Evolutionary conservation across 2,797 vertebrate species (phyloP).

Genomic region (Amazona finschi): DNA sequence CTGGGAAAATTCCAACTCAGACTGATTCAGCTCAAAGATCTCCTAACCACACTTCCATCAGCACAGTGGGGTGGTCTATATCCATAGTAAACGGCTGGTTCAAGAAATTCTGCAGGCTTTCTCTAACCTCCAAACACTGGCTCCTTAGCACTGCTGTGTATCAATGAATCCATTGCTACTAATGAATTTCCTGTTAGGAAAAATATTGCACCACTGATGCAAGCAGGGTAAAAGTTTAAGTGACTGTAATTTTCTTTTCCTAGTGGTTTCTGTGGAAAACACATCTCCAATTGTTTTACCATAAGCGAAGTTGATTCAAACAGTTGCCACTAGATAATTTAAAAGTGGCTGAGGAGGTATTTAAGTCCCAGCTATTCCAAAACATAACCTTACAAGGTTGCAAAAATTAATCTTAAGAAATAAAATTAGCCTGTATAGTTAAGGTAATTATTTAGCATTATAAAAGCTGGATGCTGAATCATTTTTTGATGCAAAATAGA

Average conservation of each 20-base stretch:
- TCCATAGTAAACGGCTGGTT: background rate
- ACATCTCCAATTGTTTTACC: background rate
- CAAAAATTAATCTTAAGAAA: background rate
- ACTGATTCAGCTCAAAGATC: slow-evolving; percentile 24
- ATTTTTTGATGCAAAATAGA: slow-evolving; percentile 19
- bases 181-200: background rate
- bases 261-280: background rate
- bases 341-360: background rate
- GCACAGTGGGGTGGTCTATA: background rate
- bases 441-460: background rate
- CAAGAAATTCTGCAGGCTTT: background rate
- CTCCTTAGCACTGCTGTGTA: background rate
- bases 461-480: background rate
- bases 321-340: background rate
- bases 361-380: background rate
- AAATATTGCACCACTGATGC: background rate
- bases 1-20: slow-evolving; percentile 52
- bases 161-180: background rate
- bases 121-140: background rate
- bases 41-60: slow-evolving; percentile 27
- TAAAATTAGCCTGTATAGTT: background rate
- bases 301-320: background rate
- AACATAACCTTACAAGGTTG: background rate
- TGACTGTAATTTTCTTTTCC: background rate
- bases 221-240: background rate